Evolutionary conservation across 1,140 invertebrate species (phyloP).

Genomic region (Listronotus bonariensis): DNA sequence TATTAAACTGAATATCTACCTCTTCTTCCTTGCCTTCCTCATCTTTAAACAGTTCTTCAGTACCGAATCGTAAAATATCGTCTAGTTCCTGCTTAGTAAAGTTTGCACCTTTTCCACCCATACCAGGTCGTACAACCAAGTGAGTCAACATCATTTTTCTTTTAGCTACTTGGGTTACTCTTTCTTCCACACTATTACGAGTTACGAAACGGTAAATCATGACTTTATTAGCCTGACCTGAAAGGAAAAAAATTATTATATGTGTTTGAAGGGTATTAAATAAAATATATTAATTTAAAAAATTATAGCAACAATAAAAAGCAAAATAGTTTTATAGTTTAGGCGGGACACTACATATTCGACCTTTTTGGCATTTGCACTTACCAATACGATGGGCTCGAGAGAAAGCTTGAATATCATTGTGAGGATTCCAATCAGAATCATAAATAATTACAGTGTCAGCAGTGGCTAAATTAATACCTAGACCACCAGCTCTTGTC

Average conservation of each 20-base stretch:
- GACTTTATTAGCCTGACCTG: conserved; percentile 92
- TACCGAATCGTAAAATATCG: conserved; percentile 98
- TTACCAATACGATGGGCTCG: conserved; percentile 96
- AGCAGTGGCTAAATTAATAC: conserved; percentile 98
- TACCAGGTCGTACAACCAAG: conserved; percentile 90
- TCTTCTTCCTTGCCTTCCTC: conserved; percentile 72
- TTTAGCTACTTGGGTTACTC: conserved; percentile 89
- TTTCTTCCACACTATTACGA: conserved; percentile 96
- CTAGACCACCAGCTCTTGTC: conserved; percentile 96
- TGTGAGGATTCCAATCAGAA: conserved; percentile 99
- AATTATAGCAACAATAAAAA: too few relatives aligned
- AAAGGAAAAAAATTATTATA: not conserved
- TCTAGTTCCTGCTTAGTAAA: conserved; percentile 99
- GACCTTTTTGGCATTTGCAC: not conserved
- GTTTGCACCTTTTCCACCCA: conserved; percentile 92
- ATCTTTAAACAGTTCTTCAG: conserved; percentile 98
- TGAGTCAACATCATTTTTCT: conserved; percentile 99
- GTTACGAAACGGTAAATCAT: conserved; percentile 99
- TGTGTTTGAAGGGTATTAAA: conserved; percentile 68
- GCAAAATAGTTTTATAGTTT: not conserved
- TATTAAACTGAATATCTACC: conserved; percentile 34
- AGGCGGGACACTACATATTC: not conserved
- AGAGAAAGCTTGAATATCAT: conserved; percentile 99
- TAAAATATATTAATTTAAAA: too few relatives aligned
- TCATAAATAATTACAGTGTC: conserved; percentile 99